Evolutionary conservation across 2,888 invertebrate species (phyloP), one percentile per base, ranked within the genome.

Genomic region (Melolontha melolontha): DNA sequence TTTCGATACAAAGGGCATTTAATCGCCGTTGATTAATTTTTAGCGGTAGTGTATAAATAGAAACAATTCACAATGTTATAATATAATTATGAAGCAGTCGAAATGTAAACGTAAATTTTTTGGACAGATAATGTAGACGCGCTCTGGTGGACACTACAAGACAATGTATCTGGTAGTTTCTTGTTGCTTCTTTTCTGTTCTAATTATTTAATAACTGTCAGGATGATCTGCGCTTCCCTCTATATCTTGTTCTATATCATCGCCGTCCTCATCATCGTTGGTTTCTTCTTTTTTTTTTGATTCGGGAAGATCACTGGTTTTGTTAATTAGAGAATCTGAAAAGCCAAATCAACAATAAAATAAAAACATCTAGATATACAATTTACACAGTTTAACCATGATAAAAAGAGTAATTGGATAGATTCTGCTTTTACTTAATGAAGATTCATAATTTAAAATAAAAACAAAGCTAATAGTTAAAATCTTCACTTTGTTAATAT

Each of bases 181-280:
- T 39, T 55, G 10, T 55, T 39, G 14, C 22, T 29, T 39, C 40
- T 50, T 22, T 51, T 44, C 50, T 34, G 12, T 64, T 50, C 29
- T 6, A 29, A 50, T 66, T 52, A 34, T 14, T 86, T 90, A 92
- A 81, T 92, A 92, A 82, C 92, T 91, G 78, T 91, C 84, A 71
- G 91, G 90, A 84, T 90, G 90, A 84, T 93, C 90, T 79, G 93
- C 90, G 75, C 92, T 92, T 70, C 92, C 91, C 81, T 93, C 93
- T 79, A 90, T 84, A 77, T 90, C 90, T 76, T 91, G 89, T 69
- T 87, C 85, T 64, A 88, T 87, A 73, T 90, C 90, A 74, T 88
- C 87, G 69, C 89, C 90, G 73, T 89, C 92, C 79, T 94, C 93
- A 82, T 93, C 93, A 81, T 93, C 81, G 74, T 88, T 88, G 66